Evolutionary conservation across 92 coral and sea anemone genomes (phyloP).

Genomic region (Palythoa heliodiscus): DNA sequence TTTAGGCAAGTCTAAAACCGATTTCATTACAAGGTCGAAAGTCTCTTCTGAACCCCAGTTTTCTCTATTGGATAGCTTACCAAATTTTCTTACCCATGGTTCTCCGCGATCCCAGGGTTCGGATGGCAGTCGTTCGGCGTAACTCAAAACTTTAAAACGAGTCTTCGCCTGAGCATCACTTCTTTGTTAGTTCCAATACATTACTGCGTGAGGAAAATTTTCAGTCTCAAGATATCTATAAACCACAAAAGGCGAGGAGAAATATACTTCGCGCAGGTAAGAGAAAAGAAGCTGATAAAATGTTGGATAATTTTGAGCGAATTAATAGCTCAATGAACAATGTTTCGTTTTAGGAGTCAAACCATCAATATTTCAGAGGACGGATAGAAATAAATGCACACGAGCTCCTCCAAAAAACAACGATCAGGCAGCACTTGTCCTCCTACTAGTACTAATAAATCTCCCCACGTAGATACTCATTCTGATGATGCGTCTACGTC

Average conservation of each 20-base stretch:
- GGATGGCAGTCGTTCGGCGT: too few species aligned
- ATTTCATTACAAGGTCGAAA: too few species aligned
- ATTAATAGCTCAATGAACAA: not conserved
- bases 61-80: too few species aligned
- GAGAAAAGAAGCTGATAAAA: constrained; percentile 1
- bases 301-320: not conserved
- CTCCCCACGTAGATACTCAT: not conserved
- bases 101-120: too few species aligned
- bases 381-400: not conserved
- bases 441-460: constrained; percentile 4
- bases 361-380: constrained; percentile 12
- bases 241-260: constrained; percentile 2
- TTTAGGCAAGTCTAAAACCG: too few species aligned
- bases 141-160: too few species aligned
- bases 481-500: not conserved
- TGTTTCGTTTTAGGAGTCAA: not conserved
- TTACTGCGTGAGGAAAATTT: constrained; percentile 59
- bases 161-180: too few species aligned
- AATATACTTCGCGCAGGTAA: constrained; percentile 8
- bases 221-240: constrained; percentile 44
- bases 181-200: constrained; percentile 52
- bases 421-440: constrained; percentile 9
- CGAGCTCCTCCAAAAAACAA: constrained; percentile 16
- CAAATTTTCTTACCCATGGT: too few species aligned
- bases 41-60: too few species aligned